Evolutionary conservation across 1,140 invertebrate genomes (phyloP).

Genomic region (Plodia interpunctella): DNA sequence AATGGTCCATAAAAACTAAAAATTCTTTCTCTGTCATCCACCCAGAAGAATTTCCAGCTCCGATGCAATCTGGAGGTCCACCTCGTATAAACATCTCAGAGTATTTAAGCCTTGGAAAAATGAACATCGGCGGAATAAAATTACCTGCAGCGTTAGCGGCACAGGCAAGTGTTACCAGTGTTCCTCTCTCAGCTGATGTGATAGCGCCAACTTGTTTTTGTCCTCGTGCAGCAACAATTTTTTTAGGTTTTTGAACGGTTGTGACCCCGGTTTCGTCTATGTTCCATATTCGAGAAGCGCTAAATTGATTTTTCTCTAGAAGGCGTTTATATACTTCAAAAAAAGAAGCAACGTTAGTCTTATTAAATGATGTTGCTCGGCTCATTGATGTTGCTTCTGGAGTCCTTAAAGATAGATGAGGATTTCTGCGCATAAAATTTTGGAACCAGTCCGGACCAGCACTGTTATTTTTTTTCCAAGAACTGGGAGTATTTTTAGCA

Average conservation of each 20-base stretch:
- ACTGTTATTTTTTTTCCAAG: too few species aligned
- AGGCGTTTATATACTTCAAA: too few species aligned
- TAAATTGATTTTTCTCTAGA: too few species aligned
- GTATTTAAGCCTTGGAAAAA: constrained; percentile 51
- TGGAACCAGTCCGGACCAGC: too few species aligned
- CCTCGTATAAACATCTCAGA: constrained; percentile 29
- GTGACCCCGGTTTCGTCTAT: too few species aligned
- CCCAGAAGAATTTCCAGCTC: constrained; percentile 32
- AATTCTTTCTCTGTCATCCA: constrained; percentile 44
- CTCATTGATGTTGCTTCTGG: too few species aligned
- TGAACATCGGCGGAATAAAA: constrained; percentile 44
- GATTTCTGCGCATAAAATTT: too few species aligned
- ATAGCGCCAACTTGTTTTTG: constrained; percentile 30
- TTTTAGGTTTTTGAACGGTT: constrained; percentile 29
- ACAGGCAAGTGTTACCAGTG: constrained; percentile 40
- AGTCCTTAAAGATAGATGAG: too few species aligned
- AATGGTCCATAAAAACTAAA: constrained; percentile 34
- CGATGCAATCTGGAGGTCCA: constrained; percentile 34
- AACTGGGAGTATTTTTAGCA: too few species aligned
- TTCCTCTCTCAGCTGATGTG: constrained; percentile 42
- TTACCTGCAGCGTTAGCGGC: constrained; percentile 42
- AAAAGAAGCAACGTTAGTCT: too few species aligned
- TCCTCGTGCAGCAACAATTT: constrained; percentile 15
- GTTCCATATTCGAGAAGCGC: too few species aligned
- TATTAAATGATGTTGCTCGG: too few species aligned